These are phyloP conservation scores for Vireo griseus DNA, from an alignment of 2,797 vertebrate genomes.

Conservation along the genomic window DNA sequence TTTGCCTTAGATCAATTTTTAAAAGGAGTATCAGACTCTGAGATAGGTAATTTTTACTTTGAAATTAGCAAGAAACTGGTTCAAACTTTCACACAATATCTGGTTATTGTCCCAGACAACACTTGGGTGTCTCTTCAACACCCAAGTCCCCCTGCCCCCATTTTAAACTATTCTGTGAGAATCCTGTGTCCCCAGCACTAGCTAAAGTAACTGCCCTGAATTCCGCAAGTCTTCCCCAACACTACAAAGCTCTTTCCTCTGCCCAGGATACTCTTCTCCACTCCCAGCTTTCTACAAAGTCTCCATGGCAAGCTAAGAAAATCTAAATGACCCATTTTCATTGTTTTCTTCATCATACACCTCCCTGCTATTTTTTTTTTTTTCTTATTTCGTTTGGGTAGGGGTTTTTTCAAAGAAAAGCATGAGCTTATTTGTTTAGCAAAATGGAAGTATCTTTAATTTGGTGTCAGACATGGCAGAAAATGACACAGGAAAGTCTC, in stretches of 20 bases:
- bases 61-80: not conserved
- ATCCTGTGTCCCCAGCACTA: not conserved
- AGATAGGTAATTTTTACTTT: not conserved
- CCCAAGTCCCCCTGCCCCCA: rapidly evolving
- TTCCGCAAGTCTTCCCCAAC: not conserved
- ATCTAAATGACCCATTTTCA: not conserved
- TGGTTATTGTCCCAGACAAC: not conserved
- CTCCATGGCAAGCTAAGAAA: not conserved
- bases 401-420: not conserved
- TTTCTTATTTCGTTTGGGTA: not conserved
- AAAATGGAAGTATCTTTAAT: not conserved
- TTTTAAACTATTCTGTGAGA: not conserved
- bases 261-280: not conserved
- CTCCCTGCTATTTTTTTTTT: not conserved
- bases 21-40: not conserved
- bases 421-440: not conserved
- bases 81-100: not conserved
- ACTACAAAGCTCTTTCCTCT: not conserved
- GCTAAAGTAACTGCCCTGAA: not conserved
- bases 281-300: not conserved
- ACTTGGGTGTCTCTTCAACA: not conserved
- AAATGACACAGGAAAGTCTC: not conserved
- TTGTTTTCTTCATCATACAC: not conserved
- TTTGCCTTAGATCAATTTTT: not conserved
- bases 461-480: not conserved